Evolutionary conservation across 2,113 vertebrate species (phyloP).

Genomic region (Xenotilapia caudafasciata): DNA sequence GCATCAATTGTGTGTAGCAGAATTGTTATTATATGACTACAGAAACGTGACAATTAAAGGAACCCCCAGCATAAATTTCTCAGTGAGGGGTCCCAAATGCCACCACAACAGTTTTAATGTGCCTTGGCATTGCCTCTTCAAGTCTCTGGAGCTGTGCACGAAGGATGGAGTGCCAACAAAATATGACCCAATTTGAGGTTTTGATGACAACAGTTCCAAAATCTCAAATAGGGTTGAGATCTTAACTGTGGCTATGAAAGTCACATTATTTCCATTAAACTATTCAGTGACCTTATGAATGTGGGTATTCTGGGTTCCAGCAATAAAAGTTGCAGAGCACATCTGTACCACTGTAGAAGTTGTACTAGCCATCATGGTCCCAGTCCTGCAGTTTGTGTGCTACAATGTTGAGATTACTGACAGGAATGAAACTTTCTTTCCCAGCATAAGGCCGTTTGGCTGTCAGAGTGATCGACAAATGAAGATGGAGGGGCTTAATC

Average conservation of each 20-base stretch:
- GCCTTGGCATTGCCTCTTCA: background rate
- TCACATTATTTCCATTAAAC: background rate
- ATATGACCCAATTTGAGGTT: background rate
- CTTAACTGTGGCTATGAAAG: background rate
- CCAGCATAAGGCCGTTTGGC: background rate
- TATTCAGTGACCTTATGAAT: background rate
- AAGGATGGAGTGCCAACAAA: background rate
- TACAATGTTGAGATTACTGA: background rate
- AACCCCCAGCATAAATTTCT: background rate
- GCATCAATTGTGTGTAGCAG: background rate
- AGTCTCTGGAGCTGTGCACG: background rate
- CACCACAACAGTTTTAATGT: background rate
- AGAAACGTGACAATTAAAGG: background rate
- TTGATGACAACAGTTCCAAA: background rate
- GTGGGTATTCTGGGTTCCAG: background rate
- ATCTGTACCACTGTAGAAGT: background rate
- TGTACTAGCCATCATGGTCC: background rate
- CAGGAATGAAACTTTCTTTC: background rate
- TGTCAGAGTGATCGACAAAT: background rate
- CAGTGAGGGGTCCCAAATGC: background rate
- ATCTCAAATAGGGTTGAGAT: background rate
- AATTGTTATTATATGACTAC: background rate
- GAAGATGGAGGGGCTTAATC: conserved; percentile 25
- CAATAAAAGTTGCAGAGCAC: background rate
- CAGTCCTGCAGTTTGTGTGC: background rate